phyloP scores from a whole-genome alignment of 1,140 invertebrate species.

The Mya arenaria region DNA sequence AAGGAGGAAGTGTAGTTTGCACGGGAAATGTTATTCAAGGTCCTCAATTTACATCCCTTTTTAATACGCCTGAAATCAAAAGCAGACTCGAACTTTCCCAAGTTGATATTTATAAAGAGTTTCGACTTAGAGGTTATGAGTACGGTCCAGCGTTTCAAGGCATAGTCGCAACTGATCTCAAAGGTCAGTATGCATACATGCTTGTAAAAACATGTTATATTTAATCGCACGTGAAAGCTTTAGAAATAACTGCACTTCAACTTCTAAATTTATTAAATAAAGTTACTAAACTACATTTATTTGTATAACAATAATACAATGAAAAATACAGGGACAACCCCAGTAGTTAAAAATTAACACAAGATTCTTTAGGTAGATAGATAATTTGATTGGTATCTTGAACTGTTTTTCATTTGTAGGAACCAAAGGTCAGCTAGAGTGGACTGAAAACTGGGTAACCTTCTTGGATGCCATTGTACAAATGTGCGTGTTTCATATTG shows the following conservation, averaged over 20 bases:
- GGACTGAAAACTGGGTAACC: slow-evolving; percentile 95
- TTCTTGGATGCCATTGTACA: slow-evolving; percentile 98
- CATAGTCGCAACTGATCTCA: slow-evolving; percentile 67
- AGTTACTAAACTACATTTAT: too few species aligned
- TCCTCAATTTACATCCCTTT: slow-evolving; percentile 4
- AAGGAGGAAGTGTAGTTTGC: slow-evolving; percentile 91
- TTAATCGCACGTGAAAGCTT: too few species aligned
- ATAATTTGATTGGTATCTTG: too few species aligned
- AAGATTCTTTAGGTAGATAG: too few species aligned
- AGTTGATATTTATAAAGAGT: slow-evolving; percentile 95
- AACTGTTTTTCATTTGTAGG: slow-evolving; percentile 60
- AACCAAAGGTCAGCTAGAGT: slow-evolving; percentile 82
- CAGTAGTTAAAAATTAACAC: too few species aligned
- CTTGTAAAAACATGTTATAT: too few species aligned
- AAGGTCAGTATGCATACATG: too few species aligned
- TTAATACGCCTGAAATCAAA: slow-evolving; percentile 19
- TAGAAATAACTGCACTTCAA: too few species aligned
- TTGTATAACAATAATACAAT: slow-evolving; percentile 66
- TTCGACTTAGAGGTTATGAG: slow-evolving; percentile 96
- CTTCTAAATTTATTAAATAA: too few species aligned
- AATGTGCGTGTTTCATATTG: slow-evolving; percentile 89
- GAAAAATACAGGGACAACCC: too few species aligned
- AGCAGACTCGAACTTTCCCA: slow-evolving; percentile 82
- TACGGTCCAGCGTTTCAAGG: slow-evolving; percentile 94
- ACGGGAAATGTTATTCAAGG: slow-evolving; percentile 71